Conservation (phyloP, 2,888 invertebrate genomes). For the Ferdinandea cuprea region DNA sequence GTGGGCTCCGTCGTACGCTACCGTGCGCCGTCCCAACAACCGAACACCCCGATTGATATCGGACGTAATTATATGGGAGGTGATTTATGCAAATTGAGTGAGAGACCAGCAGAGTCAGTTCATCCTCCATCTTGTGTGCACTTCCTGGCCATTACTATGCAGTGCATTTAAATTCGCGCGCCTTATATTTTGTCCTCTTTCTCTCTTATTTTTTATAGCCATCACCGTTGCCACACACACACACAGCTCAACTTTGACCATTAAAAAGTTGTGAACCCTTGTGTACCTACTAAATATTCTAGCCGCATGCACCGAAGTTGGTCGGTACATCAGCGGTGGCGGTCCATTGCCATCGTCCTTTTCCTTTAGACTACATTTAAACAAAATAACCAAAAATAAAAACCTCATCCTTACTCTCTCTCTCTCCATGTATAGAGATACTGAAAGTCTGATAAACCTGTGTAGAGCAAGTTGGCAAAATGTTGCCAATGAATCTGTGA, state of each 20-base stretch:
- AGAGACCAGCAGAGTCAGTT: conserved; percentile 30
- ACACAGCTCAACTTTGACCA: conserved; percentile 67
- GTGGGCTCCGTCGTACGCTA: conserved; percentile 1
- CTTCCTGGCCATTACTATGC: conserved; percentile 54
- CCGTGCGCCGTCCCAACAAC: background rate
- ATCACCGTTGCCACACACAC: background rate
- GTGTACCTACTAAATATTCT: conserved; percentile 72
- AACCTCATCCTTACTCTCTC: background rate
- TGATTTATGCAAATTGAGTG: conserved; percentile 71
- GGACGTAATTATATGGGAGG: conserved; percentile 65
- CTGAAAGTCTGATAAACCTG: conserved; percentile 43
- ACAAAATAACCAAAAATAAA: conserved; percentile 8
- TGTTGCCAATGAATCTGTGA: conserved; percentile 26
- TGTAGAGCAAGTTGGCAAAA: conserved; percentile 32
- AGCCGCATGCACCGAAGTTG: conserved; percentile 60
- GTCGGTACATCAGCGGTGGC: conserved; percentile 24
- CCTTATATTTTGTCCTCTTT: conserved; percentile 25
- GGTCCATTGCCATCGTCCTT: conserved; percentile 41
- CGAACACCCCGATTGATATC: conserved; percentile 57
- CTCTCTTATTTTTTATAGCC: background rate
- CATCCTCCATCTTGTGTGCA: conserved; percentile 51
- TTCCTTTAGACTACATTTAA: conserved; percentile 40
- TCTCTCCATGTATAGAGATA: background rate
- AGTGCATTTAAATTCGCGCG: conserved; percentile 60
- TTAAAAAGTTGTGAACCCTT: conserved; percentile 71